phyloP scores from a whole-genome alignment of 2,888 invertebrate species.

The Ephialtes manifestator region DNA sequence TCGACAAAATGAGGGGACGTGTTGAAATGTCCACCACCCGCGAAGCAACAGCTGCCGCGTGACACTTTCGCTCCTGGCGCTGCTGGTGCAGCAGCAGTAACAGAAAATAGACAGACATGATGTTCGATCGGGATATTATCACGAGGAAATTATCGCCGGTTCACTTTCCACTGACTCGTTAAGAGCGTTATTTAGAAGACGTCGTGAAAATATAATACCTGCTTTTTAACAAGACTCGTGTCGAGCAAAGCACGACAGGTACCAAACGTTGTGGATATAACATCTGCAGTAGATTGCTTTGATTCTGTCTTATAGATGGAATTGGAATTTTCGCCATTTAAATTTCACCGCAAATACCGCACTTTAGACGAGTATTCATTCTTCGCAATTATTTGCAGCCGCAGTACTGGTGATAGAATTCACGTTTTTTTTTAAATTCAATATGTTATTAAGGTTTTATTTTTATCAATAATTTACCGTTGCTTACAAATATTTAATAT shows the following conservation, averaged over 20 bases:
- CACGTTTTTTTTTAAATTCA: too few relatives aligned
- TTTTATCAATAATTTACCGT: too few relatives aligned
- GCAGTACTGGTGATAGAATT: too few relatives aligned
- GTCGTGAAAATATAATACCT: constrained; percentile 22
- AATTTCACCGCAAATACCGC: not conserved
- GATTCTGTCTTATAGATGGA: not conserved
- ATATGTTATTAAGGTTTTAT: too few relatives aligned
- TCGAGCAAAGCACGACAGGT: not conserved
- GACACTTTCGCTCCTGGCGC: constrained; percentile 60
- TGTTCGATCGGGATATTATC: constrained; percentile 28
- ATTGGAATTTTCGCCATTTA: constrained; percentile 4
- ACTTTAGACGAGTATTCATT: not conserved
- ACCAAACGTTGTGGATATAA: constrained; percentile 36
- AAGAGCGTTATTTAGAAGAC: constrained; percentile 53
- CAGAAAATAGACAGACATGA: not conserved
- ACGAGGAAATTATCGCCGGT: constrained; percentile 32
- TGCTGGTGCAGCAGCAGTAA: constrained; percentile 3
- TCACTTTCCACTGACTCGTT: constrained; percentile 26
- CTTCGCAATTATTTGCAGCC: not conserved
- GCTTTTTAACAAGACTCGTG: constrained; percentile 23
- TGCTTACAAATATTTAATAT: too few relatives aligned
- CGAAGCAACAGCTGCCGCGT: constrained; percentile 62
- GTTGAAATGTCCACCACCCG: constrained; percentile 61
- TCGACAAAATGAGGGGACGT: constrained; percentile 35
- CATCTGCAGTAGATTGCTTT: constrained; percentile 39